These are phyloP conservation scores for Cryptomyrus ogoouensis DNA, from an alignment of 2,113 vertebrate genomes.

Conservation along the genomic window DNA sequence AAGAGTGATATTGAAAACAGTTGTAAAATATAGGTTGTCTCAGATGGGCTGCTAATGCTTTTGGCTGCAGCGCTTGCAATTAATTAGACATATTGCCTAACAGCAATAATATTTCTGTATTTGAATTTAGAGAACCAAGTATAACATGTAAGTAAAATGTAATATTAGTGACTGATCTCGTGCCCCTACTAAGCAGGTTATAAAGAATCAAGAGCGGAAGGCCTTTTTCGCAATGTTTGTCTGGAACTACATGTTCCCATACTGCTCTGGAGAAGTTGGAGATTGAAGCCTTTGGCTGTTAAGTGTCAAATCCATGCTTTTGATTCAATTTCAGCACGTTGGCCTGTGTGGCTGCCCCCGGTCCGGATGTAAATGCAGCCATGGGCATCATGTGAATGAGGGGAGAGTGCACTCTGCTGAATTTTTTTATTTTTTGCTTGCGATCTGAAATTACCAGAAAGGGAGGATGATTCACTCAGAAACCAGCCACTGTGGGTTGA, in stretches of 20 bases:
- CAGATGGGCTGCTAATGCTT: slow-evolving; percentile 21
- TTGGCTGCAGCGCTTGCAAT: background rate
- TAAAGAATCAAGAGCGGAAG: no score
- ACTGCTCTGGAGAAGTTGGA: background rate
- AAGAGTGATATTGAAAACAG: slow-evolving; percentile 26
- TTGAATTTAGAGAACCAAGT: background rate
- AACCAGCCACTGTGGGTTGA: slow-evolving; percentile 5
- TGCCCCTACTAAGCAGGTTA: background rate
- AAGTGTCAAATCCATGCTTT: background rate
- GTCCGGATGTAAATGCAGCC: background rate
- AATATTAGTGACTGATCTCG: background rate
- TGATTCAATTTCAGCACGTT: background rate
- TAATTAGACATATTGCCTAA: background rate
- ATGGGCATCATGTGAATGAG: background rate
- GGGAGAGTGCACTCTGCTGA: background rate
- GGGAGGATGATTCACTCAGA: background rate
- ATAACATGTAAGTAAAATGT: background rate
- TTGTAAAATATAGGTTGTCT: slow-evolving; percentile 29
- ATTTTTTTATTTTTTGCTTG: background rate
- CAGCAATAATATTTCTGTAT: background rate
- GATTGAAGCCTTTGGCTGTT: background rate
- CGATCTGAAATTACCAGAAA: background rate
- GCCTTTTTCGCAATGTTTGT: background rate
- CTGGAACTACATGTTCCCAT: background rate
- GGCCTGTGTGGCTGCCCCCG: background rate